Evolutionary conservation across 2,113 vertebrate species (phyloP).

Genomic region (Lycaon pictus): DNA sequence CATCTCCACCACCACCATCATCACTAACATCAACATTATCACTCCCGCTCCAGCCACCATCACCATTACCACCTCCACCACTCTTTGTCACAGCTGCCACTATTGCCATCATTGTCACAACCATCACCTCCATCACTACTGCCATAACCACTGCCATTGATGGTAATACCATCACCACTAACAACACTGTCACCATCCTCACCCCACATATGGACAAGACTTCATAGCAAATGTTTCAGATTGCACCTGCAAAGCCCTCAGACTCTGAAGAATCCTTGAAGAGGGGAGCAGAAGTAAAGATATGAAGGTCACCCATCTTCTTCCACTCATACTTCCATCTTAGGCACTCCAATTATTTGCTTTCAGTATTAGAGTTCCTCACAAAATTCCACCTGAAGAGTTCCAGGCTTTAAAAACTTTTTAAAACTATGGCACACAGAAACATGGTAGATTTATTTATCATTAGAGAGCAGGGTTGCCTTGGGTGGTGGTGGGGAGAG

Average conservation of each 20-base stretch:
- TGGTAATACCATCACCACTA: not conserved
- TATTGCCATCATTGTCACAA: too few species aligned
- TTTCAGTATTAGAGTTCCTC: not conserved
- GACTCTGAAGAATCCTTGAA: not conserved
- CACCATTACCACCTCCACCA: not conserved
- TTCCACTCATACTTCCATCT: not conserved
- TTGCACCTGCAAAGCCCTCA: not conserved
- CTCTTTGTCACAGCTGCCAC: too few species aligned
- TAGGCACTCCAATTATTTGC: not conserved
- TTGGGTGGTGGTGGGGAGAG: not conserved
- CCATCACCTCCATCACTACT: not conserved
- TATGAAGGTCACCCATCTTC: not conserved
- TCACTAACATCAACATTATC: not conserved
- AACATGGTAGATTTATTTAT: not conserved
- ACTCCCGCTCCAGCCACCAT: not conserved
- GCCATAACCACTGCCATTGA: not conserved
- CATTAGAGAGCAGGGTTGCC: accelerated
- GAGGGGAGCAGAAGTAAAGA: not conserved
- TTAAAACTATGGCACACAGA: not conserved
- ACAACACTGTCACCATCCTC: not conserved
- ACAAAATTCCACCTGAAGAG: not conserved
- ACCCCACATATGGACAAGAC: not conserved
- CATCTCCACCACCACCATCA: not conserved
- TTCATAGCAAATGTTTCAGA: not conserved
- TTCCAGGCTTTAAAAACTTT: not conserved